Evolutionary conservation across 2,888 invertebrate genomes (phyloP).

Genomic region (Helobdella robusta): DNA sequence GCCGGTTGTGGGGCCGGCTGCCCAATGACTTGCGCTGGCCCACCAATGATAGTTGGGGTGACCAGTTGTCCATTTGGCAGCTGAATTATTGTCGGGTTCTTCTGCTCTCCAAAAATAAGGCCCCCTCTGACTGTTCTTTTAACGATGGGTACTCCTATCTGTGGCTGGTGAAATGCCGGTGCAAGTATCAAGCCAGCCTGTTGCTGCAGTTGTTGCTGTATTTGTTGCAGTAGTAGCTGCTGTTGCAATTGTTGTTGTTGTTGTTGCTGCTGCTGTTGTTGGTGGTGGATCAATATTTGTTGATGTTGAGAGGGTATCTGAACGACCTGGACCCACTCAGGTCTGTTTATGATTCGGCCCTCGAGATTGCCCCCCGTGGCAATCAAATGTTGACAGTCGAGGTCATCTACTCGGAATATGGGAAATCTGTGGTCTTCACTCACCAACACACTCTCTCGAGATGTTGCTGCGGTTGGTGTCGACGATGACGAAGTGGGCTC

Average conservation of each 20-base stretch:
- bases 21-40: not conserved
- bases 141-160: not conserved
- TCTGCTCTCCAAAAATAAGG: not conserved
- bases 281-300: too few species aligned
- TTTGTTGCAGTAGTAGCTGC: too few species aligned
- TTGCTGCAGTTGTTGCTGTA: conserved; percentile 13
- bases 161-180: not conserved
- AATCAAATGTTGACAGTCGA: too few species aligned
- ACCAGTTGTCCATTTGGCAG: not conserved
- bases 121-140: not conserved
- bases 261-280: too few species aligned
- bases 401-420: too few species aligned
- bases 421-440: not conserved
- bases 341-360: not conserved
- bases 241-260: too few species aligned
- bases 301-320: conserved; percentile 21
- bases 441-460: conserved; percentile 2
- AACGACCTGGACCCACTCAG: conserved; percentile 23
- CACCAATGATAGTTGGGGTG: conserved; percentile 2
- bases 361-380: conserved; percentile 4
- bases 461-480: not conserved
- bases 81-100: conserved; percentile 4
- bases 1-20: conserved; percentile 1
- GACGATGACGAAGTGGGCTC: not conserved
- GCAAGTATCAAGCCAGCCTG: conserved; percentile 2